Percentiles rank a stretch among this genome's conserved stretches.
phyloP scores from a whole-genome alignment of 2,888 invertebrate genomes.

The Lasioglossum villosulum region DNA sequence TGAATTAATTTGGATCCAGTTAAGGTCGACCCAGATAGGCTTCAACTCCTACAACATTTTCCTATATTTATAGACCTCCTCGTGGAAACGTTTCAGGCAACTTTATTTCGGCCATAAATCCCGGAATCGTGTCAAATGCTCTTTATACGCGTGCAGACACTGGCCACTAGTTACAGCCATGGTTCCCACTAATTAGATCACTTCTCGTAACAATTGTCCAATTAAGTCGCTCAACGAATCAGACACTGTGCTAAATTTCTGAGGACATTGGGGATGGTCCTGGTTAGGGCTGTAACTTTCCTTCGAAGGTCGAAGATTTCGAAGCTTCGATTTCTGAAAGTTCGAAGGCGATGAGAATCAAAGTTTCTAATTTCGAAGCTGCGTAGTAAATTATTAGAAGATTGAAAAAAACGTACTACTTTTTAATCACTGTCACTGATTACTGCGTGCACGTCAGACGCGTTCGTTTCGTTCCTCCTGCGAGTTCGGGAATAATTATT shows the following conservation, averaged over 20 bases:
- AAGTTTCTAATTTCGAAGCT: too few relatives aligned
- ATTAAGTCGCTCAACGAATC: neutral
- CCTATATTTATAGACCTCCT: constrained; percentile 13
- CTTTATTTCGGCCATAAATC: constrained; percentile 2
- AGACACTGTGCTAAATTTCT: too few relatives aligned
- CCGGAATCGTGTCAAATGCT: constrained; percentile 1
- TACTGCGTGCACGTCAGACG: neutral
- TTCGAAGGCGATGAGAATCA: too few relatives aligned
- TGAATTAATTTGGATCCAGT: constrained; percentile 36
- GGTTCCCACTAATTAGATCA: neutral
- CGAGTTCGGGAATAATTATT: neutral
- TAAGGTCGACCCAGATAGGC: constrained; percentile 14
- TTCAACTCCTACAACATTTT: constrained; percentile 14
- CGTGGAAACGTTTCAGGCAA: neutral
- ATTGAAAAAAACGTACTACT: too few relatives aligned
- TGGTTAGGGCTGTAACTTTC: too few relatives aligned
- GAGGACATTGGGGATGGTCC: too few relatives aligned
- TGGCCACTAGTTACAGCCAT: neutral
- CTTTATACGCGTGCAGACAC: neutral
- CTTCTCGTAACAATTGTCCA: neutral
- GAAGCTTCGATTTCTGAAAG: too few relatives aligned
- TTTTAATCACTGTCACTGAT: neutral
- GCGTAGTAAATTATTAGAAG: too few relatives aligned
- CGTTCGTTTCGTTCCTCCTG: neutral
- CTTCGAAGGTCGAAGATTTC: too few relatives aligned